These are phyloP conservation scores for Podilymbus podiceps DNA, from an alignment of 2,113 vertebrate species.

Conservation along the genomic window DNA sequence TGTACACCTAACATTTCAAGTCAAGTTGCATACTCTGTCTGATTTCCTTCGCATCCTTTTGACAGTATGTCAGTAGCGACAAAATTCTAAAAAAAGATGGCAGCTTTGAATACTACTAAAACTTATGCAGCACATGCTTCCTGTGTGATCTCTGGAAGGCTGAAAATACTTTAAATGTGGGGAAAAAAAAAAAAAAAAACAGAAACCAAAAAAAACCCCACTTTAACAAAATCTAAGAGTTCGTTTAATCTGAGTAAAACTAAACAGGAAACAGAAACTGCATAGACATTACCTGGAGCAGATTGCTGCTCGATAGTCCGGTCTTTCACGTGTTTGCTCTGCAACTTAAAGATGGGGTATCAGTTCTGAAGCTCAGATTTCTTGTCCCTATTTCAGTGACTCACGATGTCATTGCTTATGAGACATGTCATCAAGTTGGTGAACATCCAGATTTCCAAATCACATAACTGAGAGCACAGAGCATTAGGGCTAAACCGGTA, in stretches of 20 bases:
- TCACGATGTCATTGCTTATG: neutral
- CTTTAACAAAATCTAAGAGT: neutral
- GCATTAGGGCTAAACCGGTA: neutral
- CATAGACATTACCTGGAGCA: neutral
- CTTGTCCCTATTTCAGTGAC: neutral
- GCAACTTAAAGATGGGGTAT: neutral
- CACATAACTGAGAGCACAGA: neutral
- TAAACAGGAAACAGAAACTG: slow-evolving; percentile 1
- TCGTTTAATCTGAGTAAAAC: neutral
- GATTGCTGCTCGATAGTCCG: neutral
- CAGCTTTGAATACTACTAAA: slow-evolving; percentile 58
- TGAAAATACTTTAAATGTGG: slow-evolving; percentile 52
- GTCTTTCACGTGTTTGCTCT: neutral
- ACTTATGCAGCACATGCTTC: slow-evolving; percentile 46
- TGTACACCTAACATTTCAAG: slow-evolving; percentile 34
- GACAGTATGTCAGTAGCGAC: slow-evolving; percentile 57
- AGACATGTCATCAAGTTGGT: neutral
- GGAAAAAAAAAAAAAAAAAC: too few relatives aligned
- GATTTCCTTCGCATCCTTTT: slow-evolving; percentile 40
- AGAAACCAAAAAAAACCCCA: neutral
- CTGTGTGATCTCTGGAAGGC: slow-evolving; percentile 57
- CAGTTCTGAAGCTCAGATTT: neutral
- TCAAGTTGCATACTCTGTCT: neutral
- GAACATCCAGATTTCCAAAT: slow-evolving; percentile 14
- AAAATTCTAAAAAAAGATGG: slow-evolving; percentile 66